phyloP scores from a whole-genome alignment of 92 coral and sea anemone genomes.

The Siderastrea siderea region DNA sequence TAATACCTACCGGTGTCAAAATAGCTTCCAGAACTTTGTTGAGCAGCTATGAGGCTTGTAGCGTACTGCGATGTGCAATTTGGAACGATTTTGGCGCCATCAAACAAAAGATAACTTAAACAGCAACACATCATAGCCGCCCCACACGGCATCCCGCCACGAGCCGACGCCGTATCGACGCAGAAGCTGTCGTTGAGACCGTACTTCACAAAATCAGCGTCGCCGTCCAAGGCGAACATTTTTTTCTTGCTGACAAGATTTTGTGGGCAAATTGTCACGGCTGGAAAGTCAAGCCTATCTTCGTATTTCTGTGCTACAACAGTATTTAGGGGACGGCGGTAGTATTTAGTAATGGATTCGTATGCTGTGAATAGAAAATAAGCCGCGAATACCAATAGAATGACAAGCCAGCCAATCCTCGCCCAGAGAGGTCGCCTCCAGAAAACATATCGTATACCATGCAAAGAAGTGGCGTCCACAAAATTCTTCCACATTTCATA shows the following conservation, averaged over 20 bases:
- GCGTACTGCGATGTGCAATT: constrained; percentile 37
- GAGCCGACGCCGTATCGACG: constrained; percentile 66
- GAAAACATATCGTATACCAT: constrained; percentile 69
- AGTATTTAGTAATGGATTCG: constrained; percentile 31
- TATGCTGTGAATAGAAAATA: constrained; percentile 36
- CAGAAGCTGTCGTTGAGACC: constrained; percentile 76
- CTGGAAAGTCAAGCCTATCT: constrained; percentile 56
- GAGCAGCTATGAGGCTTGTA: constrained; percentile 24
- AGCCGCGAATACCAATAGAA: constrained; percentile 40
- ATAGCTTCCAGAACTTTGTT: not conserved
- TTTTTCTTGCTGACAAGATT: constrained; percentile 63
- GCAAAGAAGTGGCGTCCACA: constrained; percentile 65
- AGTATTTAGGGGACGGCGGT: constrained; percentile 44
- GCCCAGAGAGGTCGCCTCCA: constrained; percentile 43
- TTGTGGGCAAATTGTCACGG: constrained; percentile 72
- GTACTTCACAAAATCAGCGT: constrained; percentile 33
- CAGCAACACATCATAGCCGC: constrained; percentile 79
- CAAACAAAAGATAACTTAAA: not conserved
- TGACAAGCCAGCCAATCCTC: constrained; percentile 60
- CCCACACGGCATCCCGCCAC: constrained; percentile 76
- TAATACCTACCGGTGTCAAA: constrained; percentile 36
- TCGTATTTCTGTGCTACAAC: constrained; percentile 37
- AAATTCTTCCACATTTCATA: constrained; percentile 47
- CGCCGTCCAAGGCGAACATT: constrained; percentile 62
- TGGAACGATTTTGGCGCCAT: constrained; percentile 23